Evolutionary conservation across 2,888 invertebrate genomes (phyloP), one percentile per base, ranked within the genome.

Genomic region (Serrognathus titanus): DNA sequence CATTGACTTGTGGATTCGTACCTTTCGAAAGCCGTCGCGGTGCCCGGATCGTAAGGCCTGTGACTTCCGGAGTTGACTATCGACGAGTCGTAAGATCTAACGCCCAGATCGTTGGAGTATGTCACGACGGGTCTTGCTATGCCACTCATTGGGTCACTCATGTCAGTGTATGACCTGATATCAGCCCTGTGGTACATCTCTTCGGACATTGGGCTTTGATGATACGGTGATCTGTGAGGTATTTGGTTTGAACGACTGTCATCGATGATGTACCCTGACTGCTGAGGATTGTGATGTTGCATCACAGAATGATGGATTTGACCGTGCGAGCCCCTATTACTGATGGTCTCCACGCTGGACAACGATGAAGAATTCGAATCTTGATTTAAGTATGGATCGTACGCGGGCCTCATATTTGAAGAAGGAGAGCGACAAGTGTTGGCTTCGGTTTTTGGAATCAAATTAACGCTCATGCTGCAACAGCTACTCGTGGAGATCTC

Each of bases 301-400:
- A 60, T 52, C 48, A 73, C 72, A 74, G 82, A 80, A 75, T 77
- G 77, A 55, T 81, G 81, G 40, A 78, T 72, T 39, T 79, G 78
- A 59, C 80, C 81, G 62, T 78, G 80, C 57, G 74, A 73, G 1
- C 73, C 73, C 53, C 78, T 67, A 2, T 77, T 71, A 50, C 75
- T 75, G 69, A 79, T 76, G n/a, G 86, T 83, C 72, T 89, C 89
- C 85, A 89, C 87, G 69, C 85, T 86, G 4, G 83, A 84, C 79
- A 84, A 79, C 36, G 84, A 85, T 2, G 85, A 89, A 65, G 85
- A 85, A 68, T 85, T 85, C 60, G 89, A 89, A 78, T 89, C 89
- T 79, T 85, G 85, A 69, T 83, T 85, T 66, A 83, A 72, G 70
- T 85, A 85, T 1, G 82, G 84, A 78, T 87, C 88, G 81, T 83